These are phyloP conservation scores for Pollachius pollachius DNA, from an alignment of 2,113 vertebrate species.

Conservation along the genomic window DNA sequence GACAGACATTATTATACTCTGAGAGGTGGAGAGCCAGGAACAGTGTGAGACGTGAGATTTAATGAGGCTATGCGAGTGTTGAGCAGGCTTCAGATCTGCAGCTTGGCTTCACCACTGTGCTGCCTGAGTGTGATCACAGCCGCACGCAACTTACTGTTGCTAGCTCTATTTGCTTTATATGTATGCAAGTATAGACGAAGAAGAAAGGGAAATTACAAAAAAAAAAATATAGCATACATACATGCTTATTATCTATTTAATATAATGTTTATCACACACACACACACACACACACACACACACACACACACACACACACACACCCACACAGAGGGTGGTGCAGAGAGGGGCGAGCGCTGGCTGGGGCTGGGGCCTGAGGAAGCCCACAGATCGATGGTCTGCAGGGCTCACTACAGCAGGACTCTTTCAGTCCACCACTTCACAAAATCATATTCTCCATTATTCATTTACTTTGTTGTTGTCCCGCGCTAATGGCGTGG, in stretches of 20 bases:
- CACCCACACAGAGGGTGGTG: slow-evolving; percentile 13
- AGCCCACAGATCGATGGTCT: slow-evolving; percentile 66
- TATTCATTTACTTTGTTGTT: slow-evolving; percentile 77
- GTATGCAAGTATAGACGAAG: slow-evolving; percentile 5
- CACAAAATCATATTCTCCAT: slow-evolving; percentile 72
- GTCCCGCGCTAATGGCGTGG: slow-evolving; percentile 69
- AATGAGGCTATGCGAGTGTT: slow-evolving; percentile 92
- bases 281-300: no score
- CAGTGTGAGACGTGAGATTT: slow-evolving; percentile 79
- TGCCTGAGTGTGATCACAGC: slow-evolving; percentile 95
- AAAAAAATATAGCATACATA: slow-evolving; percentile 8
- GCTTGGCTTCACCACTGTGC: slow-evolving; percentile 88
- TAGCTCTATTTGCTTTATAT: slow-evolving; percentile 34
- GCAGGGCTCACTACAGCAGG: slow-evolving; percentile 56
- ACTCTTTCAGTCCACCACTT: slow-evolving; percentile 66
- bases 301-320: no score
- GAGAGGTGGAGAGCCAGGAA: slow-evolving; percentile 54
- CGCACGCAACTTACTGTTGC: slow-evolving; percentile 76
- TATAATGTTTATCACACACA: no score
- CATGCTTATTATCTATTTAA: slow-evolving; percentile 8
- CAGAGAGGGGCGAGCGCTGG: slow-evolving; percentile 36
- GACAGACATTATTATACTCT: slow-evolving; percentile 58
- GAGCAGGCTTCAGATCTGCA: slow-evolving; percentile 85
- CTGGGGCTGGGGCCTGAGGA: slow-evolving; percentile 35
- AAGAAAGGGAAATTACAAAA: neutral